Evolutionary conservation across 2,113 vertebrate genomes (phyloP).

Genomic region (Tringa solitaria): DNA sequence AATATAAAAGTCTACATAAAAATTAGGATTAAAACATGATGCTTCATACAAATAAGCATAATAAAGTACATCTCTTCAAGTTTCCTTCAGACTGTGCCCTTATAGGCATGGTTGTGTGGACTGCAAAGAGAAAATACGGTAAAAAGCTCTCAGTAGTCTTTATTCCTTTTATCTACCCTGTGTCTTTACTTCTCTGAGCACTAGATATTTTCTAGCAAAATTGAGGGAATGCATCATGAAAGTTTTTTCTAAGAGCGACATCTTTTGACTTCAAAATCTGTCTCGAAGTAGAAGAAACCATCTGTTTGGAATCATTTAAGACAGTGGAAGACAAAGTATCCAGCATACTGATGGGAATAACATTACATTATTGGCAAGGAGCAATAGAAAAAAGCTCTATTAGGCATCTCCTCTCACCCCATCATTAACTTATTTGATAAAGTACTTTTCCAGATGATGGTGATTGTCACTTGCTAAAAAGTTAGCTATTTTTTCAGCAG

Average conservation of each 20-base stretch:
- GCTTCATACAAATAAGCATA: not conserved
- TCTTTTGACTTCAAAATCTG: not conserved
- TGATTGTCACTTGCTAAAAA: constrained; percentile 53
- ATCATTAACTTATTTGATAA: constrained; percentile 35
- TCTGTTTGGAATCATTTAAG: not conserved
- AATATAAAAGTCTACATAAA: not conserved
- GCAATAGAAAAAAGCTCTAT: not conserved
- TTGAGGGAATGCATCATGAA: not conserved
- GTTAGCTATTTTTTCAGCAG: constrained; percentile 50
- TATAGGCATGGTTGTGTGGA: not conserved
- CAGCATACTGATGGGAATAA: not conserved
- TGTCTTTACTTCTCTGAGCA: not conserved
- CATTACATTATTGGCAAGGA: not conserved
- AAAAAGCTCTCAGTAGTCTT: not conserved
- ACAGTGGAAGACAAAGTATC: not conserved
- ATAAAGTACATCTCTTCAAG: not conserved
- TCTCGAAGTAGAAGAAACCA: not conserved
- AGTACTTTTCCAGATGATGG: constrained; percentile 41
- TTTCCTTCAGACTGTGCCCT: not conserved
- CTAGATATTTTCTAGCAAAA: not conserved
- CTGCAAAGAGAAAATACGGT: not conserved
- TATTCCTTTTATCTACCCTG: not conserved
- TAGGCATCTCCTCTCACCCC: not conserved
- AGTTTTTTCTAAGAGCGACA: not conserved
- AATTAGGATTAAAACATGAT: not conserved